Evolutionary conservation across 2,888 invertebrate species (phyloP).

Genomic region (Strigamia transsilvanica): DNA sequence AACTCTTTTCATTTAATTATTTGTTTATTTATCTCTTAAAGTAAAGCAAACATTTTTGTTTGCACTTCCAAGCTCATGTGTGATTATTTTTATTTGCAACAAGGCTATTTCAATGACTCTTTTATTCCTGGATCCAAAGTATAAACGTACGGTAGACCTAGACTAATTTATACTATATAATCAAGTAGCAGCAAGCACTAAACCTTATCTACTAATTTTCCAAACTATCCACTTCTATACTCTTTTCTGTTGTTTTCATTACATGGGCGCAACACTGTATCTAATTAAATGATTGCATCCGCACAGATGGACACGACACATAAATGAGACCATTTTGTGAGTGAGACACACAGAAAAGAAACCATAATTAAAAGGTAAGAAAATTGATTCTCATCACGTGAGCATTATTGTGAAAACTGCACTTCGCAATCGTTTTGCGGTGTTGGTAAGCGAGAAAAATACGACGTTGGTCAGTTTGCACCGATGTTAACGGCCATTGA

Average conservation of each 20-base stretch:
- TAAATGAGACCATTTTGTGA: neutral
- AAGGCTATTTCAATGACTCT: no score
- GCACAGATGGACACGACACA: slow-evolving; percentile 9
- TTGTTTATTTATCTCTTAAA: no score
- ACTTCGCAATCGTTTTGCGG: neutral
- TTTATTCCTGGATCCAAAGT: no score
- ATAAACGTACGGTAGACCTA: no score
- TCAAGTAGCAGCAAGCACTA: neutral
- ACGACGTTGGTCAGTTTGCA: slow-evolving; percentile 25
- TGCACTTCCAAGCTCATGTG: no score
- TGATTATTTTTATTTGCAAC: no score
- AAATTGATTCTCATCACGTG: neutral
- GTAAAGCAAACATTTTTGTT: no score
- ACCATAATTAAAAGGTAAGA: slow-evolving; percentile 11
- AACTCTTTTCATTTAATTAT: no score
- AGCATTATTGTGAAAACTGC: neutral
- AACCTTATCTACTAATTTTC: neutral
- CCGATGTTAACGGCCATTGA: slow-evolving; percentile 29
- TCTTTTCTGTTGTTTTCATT: slow-evolving; percentile 7
- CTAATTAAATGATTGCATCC: slow-evolving; percentile 30
- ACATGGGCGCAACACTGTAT: neutral
- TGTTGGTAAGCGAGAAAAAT: slow-evolving; percentile 5
- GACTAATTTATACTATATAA: neutral
- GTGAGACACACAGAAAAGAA: neutral
- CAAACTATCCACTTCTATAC: neutral